Percentiles rank a stretch among this genome's conserved stretches.
phyloP scores from a whole-genome alignment of 2,113 vertebrate genomes.

The Ciconia stormi region DNA sequence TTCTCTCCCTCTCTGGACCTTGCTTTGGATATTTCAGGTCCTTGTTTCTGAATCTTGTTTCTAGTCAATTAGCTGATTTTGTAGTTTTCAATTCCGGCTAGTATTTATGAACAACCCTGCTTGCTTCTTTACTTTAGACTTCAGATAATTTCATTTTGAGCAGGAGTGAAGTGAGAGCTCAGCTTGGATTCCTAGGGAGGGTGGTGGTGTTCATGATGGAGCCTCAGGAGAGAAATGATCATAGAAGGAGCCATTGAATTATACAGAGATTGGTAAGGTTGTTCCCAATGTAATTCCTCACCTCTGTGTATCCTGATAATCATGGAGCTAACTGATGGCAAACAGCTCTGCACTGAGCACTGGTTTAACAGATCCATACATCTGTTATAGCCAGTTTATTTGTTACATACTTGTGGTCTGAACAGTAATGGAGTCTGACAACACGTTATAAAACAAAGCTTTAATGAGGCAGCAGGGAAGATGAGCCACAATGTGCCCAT shows the following conservation, averaged over 20 bases:
- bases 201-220: not conserved
- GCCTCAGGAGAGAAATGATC: not conserved
- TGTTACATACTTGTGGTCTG: not conserved
- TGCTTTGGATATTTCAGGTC: not conserved
- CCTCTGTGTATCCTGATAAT: not conserved
- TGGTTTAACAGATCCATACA: not conserved
- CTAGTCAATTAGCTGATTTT: not conserved
- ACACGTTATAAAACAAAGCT: rapidly evolving
- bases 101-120: not conserved
- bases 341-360: not conserved
- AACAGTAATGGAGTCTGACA: not conserved
- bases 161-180: not conserved
- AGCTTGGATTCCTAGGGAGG: not conserved
- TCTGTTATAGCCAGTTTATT: not conserved
- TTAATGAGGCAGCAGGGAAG: not conserved
- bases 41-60: not conserved
- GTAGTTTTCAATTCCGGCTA: not conserved
- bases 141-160: not conserved
- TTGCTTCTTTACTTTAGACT: not conserved
- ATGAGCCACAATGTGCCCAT: not conserved
- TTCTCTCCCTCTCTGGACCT: not conserved
- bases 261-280: not conserved
- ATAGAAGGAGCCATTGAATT: not conserved
- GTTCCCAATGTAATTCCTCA: not conserved
- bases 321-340: not conserved